A percentile compares a stretch with the other conserved stretches of the same genome.
Conservation (phyloP, 2,888 invertebrate genomes). For the Drosophila engyochracea region DNA sequence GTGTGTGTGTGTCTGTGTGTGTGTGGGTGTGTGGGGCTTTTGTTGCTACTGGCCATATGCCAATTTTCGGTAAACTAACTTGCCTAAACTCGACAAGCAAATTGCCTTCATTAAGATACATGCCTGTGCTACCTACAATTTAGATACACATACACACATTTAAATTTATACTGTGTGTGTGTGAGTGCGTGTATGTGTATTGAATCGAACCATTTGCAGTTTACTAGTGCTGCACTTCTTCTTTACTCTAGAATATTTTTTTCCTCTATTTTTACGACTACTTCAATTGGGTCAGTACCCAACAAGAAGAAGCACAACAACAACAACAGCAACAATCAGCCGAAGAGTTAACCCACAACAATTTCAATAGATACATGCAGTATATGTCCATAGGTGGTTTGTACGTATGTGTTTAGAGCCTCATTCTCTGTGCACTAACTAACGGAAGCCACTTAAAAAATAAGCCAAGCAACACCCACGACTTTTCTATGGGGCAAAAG, state of each 20-base stretch:
- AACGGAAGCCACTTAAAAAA: slow-evolving; percentile 78
- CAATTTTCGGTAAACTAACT: slow-evolving; percentile 83
- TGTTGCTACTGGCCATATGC: slow-evolving; percentile 82
- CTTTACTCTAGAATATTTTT: slow-evolving; percentile 12
- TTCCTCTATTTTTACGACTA: slow-evolving; percentile 47
- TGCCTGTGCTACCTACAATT: slow-evolving; percentile 79
- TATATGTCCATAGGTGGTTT: background rate
- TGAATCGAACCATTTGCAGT: slow-evolving; percentile 61
- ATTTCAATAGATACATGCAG: slow-evolving; percentile 67
- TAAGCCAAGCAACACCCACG: slow-evolving; percentile 60
- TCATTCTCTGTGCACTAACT: slow-evolving; percentile 38
- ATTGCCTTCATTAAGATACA: slow-evolving; percentile 82
- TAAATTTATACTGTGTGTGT: slow-evolving; percentile 1
- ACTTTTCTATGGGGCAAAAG: slow-evolving; percentile 36
- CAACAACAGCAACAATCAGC: slow-evolving; percentile 21
- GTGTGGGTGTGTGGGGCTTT: slow-evolving; percentile 51
- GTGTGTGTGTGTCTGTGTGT: slow-evolving; percentile 10
- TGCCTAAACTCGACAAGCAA: slow-evolving; percentile 82
- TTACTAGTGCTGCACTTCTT: slow-evolving; percentile 52
- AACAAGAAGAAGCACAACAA: slow-evolving; percentile 20
- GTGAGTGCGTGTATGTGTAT: slow-evolving; percentile 27
- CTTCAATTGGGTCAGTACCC: slow-evolving; percentile 76
- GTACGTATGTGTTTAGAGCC: slow-evolving; percentile 26
- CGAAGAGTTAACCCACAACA: slow-evolving; percentile 61
- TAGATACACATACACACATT: slow-evolving; percentile 43